Percentiles rank a stretch among this genome's conserved stretches.
These are phyloP conservation scores for Raja brachyura DNA, from an alignment of 2,113 vertebrate genomes.

Conservation along the genomic window DNA sequence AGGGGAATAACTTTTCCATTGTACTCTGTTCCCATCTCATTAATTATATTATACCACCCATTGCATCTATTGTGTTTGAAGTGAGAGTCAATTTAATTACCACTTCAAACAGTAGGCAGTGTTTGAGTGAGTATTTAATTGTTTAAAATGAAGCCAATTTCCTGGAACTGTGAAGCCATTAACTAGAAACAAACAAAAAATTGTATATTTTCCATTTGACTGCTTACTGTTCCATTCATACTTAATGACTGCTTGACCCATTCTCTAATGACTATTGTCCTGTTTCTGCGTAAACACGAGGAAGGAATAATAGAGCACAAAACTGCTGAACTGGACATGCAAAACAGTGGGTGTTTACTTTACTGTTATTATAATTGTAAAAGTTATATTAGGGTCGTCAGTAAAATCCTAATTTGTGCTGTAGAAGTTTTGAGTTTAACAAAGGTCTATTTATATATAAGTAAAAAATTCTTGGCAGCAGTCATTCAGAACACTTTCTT, in stretches of 20 bases:
- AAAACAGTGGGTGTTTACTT: not conserved
- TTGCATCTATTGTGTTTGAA: not conserved
- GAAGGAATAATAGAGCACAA: not conserved
- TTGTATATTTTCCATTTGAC: not conserved
- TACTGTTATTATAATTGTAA: conserved; percentile 13
- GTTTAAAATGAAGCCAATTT: conserved; percentile 5
- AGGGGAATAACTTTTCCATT: not conserved
- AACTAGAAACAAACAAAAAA: not conserved
- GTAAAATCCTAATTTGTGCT: not conserved
- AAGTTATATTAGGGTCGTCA: not conserved
- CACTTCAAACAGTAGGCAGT: not conserved
- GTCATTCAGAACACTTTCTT: conserved; percentile 26
- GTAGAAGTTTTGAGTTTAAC: conserved; percentile 28
- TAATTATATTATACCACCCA: not conserved
- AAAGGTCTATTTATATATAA: conserved; percentile 37
- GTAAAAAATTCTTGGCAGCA: conserved; percentile 13
- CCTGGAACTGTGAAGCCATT: not conserved
- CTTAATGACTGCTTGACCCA: not conserved
- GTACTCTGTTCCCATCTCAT: not conserved
- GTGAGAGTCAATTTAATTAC: not conserved
- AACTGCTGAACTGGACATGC: not conserved
- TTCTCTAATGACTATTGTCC: not conserved
- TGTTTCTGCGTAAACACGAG: not conserved
- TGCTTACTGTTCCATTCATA: not conserved
- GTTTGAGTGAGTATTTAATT: not conserved